Base-by-base conservation (phyloP, 2,113 vertebrate species). In the Halichoerus grypus region DNA sequence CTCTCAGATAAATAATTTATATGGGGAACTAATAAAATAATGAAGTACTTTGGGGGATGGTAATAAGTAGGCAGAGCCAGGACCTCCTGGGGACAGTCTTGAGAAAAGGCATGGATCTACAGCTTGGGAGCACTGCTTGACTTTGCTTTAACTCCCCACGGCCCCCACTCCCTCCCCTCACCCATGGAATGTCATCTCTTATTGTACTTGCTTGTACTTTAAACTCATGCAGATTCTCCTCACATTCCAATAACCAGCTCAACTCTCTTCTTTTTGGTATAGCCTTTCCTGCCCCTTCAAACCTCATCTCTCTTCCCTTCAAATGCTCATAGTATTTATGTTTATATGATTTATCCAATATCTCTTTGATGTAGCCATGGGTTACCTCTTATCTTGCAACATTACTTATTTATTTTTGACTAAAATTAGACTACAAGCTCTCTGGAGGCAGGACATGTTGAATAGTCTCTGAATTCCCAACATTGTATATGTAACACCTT, bases 1-100 rank as follows among this genome's bases (percentile, higher is more conserved):
- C 88, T 95, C 89, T 85, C 96, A 94, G 94, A 97, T 98, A 98
- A 98, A 98, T 98, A 95, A 98, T 98, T 97, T 97, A 97, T 97
- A 91, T 49, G 89, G 91, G 84, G 94, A 98, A 89, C 94, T 97
- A 98, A 97, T 98, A 97, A 97, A 98, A 97, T 96, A 97, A 96
- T 97, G 86, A 93, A 83, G 91, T 83, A 39, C 39, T 97, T 93
- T 53, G 79, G 63, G 67, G 69, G 71, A 76, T 95, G 86, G 91
- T 79, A 97, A 82, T 93, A 85, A 97, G 39, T 24, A 33, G 88
- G 84, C 59, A 95, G 83, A 71, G 83, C 15, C 31, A 46, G 26
- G 65, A 61, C 16, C 87, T 81, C 92, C 9, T 84, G 92, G 83
- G 94, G 42, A 90, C 53, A 59, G 28, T 61, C 21, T 53, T 4